Evolutionary conservation across 2,797 vertebrate species (phyloP).

Genomic region (Falco biarmicus): DNA sequence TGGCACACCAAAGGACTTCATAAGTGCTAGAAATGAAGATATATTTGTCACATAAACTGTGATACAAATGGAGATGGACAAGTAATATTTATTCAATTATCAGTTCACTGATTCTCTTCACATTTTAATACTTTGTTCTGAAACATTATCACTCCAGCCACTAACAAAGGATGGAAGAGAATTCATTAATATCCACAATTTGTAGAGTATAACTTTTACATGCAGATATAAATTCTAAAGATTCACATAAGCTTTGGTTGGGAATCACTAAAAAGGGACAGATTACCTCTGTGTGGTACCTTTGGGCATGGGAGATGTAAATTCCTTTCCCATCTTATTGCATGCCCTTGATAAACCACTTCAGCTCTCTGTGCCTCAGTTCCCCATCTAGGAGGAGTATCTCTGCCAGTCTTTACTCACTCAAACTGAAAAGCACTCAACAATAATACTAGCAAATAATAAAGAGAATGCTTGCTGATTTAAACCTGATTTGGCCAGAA

Average conservation of each 20-base stretch:
- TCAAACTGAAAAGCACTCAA: neutral
- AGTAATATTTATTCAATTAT: neutral
- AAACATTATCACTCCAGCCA: neutral
- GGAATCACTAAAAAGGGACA: neutral
- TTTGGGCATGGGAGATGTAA: neutral
- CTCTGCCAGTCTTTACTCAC: neutral
- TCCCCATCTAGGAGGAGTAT: neutral
- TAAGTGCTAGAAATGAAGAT: neutral
- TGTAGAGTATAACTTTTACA: neutral
- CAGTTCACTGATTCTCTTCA: neutral
- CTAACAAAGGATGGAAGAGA: neutral
- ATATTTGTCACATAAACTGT: neutral
- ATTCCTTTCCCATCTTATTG: neutral
- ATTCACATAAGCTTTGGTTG: neutral
- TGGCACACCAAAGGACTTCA: accelerated
- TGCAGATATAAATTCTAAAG: neutral
- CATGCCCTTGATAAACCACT: neutral
- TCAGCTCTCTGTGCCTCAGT: neutral
- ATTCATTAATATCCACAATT: neutral
- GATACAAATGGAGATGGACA: neutral
- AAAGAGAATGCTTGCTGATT: neutral
- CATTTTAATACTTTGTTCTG: neutral
- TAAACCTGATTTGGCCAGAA: neutral
- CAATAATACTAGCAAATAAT: neutral
- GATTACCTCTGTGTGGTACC: neutral